These are phyloP conservation scores for Microcebus griseorufus DNA, from an alignment of 2,113 vertebrate genomes.

Conservation along the genomic window DNA sequence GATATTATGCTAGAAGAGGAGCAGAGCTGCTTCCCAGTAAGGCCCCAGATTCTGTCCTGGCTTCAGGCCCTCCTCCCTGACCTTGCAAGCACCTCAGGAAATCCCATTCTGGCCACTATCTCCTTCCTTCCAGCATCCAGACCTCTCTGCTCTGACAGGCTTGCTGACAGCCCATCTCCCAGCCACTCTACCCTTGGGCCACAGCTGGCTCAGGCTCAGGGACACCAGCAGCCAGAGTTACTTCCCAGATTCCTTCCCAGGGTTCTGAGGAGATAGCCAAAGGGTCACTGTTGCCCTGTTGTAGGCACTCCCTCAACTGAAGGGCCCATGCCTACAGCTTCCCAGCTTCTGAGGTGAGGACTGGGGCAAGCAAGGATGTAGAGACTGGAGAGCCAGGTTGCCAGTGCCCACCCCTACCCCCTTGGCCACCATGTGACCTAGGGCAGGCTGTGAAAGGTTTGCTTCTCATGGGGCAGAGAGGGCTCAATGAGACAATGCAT, in stretches of 20 bases:
- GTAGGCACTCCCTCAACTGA: background rate
- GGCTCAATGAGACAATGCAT: background rate
- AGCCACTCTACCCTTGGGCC: background rate
- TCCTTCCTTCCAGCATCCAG: constrained; percentile 12
- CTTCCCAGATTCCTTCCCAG: constrained; percentile 2
- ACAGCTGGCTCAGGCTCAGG: background rate
- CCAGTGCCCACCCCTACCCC: background rate
- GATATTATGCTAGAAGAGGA: background rate
- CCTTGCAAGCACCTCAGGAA: constrained; percentile 21
- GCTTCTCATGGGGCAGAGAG: background rate
- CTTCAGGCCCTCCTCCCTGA: background rate
- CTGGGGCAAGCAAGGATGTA: background rate
- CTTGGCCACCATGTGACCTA: background rate
- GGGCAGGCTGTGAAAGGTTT: background rate
- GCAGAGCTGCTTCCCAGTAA: background rate
- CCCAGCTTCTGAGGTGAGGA: background rate
- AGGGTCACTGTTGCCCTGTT: background rate
- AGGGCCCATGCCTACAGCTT: background rate
- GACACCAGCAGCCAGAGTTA: background rate
- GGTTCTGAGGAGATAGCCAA: background rate
- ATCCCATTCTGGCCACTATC: constrained; percentile 36
- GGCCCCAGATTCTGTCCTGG: background rate
- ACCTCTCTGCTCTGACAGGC: background rate
- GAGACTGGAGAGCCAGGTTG: background rate
- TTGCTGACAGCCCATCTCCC: background rate